Evolutionary conservation across 2,888 invertebrate genomes (phyloP), one percentile per base, ranked within the genome.

Genomic region (Andrena camellia): DNA sequence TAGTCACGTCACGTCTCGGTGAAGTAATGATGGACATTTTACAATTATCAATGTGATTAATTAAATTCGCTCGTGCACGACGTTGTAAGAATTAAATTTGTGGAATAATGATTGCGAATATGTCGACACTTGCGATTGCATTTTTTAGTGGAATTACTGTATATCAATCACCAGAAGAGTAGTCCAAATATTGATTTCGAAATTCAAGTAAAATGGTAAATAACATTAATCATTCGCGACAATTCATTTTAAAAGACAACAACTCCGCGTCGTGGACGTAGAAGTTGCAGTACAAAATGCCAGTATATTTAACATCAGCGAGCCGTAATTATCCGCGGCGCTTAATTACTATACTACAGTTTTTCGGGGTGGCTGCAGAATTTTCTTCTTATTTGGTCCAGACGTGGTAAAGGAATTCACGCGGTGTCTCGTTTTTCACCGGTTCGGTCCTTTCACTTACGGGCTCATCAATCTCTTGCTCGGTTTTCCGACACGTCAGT

Each of bases 401-500:
- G 69, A 76, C 69, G 35, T 60, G 64, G 48, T 63, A 74, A 83
- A 85, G 84, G 75, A 83, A 88, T 88, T 84, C 75, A 75, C 80
- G 54, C 73, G 78, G 84, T 76, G 85, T 84, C 78, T 80, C 77
- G 84, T 77, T 84, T 86, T 87, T 80, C 81, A 68, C 54, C 72
- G 72, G 72, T 70, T 78, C 83, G 76, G 72, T 79, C 85, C 84
- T 88, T 86, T 86, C 88, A 85, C 88, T 88, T 86, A 86, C 88
- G 75, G 71, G 70, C 85, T 88, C 88, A 88, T 88, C 88, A 88
- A 88, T 88, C 87, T 88, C 87, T 66, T 48, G 76, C 76, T 66
- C 71, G 88, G 64, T 88, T 86, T 82, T 79, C 82, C 77, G 75
- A 78, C 82, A 73, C 63, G 71, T 59, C 69, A 20, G 68, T 29